These are phyloP conservation scores for Troides oblongomaculatus DNA, from an alignment of 2,888 invertebrate species.

Conservation along the genomic window DNA sequence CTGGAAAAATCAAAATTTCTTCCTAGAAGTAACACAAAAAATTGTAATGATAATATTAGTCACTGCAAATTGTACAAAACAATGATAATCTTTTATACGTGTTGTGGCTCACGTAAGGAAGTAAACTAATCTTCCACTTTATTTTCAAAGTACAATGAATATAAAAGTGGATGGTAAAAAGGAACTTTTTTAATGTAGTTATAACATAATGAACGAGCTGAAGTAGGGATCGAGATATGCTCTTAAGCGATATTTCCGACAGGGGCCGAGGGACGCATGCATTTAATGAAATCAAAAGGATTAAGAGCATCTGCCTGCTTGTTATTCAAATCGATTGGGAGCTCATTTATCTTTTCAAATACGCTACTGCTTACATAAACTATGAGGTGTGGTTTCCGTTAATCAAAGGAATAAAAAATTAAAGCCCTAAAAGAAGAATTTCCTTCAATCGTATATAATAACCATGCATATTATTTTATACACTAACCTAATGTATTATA, in stretches of 20 bases:
- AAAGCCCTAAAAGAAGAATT: background rate
- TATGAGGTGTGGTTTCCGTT: conserved; percentile 73
- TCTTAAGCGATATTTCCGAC: conserved; percentile 79
- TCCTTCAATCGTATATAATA: background rate
- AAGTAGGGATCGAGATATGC: conserved; percentile 61
- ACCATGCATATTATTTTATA: background rate
- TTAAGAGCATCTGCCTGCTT: conserved; percentile 80
- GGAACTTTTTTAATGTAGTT: conserved; percentile 43
- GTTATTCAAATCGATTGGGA: conserved; percentile 80
- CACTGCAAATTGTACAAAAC: conserved; percentile 35
- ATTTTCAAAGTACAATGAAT: conserved; percentile 19
- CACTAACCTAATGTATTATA: too few species aligned
- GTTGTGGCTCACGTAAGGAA: conserved; percentile 56
- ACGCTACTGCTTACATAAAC: conserved; percentile 76
- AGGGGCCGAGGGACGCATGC: conserved; percentile 75
- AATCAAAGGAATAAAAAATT: conserved; percentile 67
- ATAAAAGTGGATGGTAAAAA: conserved; percentile 33
- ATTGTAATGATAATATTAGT: conserved; percentile 36
- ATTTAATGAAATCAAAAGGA: conserved; percentile 80
- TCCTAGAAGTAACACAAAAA: conserved; percentile 34
- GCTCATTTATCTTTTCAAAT: conserved; percentile 79
- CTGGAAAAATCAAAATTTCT: conserved; percentile 46
- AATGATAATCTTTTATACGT: conserved; percentile 50
- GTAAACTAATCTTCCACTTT: conserved; percentile 43
- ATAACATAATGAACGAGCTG: conserved; percentile 64